Evolutionary conservation across 2,888 invertebrate species (phyloP).

Genomic region (Drosophila demipolita): DNA sequence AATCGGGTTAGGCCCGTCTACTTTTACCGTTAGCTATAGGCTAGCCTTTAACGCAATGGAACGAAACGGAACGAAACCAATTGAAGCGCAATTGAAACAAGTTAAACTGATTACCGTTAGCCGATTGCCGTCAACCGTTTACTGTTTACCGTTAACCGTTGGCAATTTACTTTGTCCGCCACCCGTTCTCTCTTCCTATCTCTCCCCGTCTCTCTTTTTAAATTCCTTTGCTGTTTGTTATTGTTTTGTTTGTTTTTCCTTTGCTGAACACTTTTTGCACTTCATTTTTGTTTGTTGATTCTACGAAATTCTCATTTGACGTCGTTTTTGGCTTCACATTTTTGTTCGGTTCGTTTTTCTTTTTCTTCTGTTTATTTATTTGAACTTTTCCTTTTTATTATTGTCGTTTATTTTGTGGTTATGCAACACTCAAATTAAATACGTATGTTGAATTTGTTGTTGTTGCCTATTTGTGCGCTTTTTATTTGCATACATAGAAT

Average conservation of each 20-base stretch:
- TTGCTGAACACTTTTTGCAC: slow-evolving; percentile 70
- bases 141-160: slow-evolving; percentile 12
- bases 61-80: background rate
- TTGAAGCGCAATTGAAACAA: slow-evolving; percentile 11
- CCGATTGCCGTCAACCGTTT: slow-evolving; percentile 9
- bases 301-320: slow-evolving; percentile 31
- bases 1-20: background rate
- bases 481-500: slow-evolving; percentile 70
- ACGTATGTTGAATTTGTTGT: slow-evolving; percentile 50
- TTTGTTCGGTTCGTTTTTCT: slow-evolving; percentile 1
- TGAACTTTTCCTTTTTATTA: slow-evolving; percentile 13
- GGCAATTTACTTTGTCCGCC: slow-evolving; percentile 9
- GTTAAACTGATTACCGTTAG: slow-evolving; percentile 5
- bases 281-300: slow-evolving; percentile 62
- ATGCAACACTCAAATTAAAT: slow-evolving; percentile 68
- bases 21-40: background rate
- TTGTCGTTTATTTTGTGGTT: slow-evolving; percentile 51
- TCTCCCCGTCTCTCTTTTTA: slow-evolving; percentile 12
- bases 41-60: slow-evolving; percentile 4
- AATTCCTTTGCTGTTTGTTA: slow-evolving; percentile 2
- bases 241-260: slow-evolving; percentile 22
- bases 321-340: slow-evolving; percentile 27
- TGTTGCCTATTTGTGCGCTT: slow-evolving; percentile 43
- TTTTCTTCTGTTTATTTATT: background rate
- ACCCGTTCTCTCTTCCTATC: slow-evolving; percentile 2